A percentile compares a stretch with the other conserved stretches of the same genome.
Conservation (phyloP, 2,113 vertebrate genomes). For the Passer montanus region DNA sequence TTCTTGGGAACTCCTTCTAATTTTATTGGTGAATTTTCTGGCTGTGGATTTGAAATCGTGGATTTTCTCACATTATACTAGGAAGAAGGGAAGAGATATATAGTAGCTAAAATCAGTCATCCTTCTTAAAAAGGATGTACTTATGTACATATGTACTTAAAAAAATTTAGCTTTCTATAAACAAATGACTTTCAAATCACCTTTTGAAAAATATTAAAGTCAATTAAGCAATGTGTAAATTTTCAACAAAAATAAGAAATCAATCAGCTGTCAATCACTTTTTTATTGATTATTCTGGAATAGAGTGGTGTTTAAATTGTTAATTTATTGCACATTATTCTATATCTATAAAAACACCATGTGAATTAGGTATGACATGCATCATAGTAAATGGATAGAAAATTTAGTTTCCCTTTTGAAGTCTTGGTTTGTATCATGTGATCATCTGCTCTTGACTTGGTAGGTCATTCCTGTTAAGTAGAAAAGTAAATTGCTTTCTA, state of each 20-base stretch:
- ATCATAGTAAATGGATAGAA: slow-evolving; percentile 47
- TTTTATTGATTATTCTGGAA: slow-evolving; percentile 71
- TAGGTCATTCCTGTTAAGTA: slow-evolving; percentile 10
- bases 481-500: slow-evolving; percentile 10
- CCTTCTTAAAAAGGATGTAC: too few species aligned
- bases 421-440: neutral
- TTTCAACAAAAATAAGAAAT: slow-evolving; percentile 70
- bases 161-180: slow-evolving; percentile 41
- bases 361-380: slow-evolving; percentile 55
- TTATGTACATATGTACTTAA: slow-evolving; percentile 7
- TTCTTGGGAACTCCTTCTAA: neutral
- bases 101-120: slow-evolving; percentile 26
- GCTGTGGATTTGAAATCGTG: neutral
- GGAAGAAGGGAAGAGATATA: neutral
- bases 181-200: slow-evolving; percentile 70
- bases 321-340: slow-evolving; percentile 74
- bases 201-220: slow-evolving; percentile 68
- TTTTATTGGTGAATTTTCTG: neutral
- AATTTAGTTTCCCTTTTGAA: slow-evolving; percentile 39
- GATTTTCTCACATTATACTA: neutral
- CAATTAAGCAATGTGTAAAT: slow-evolving; percentile 72
- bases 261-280: slow-evolving; percentile 65
- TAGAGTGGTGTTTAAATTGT: slow-evolving; percentile 68
- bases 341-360: slow-evolving; percentile 58
- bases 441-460: slow-evolving; percentile 48